Conservation (phyloP, 1,140 invertebrate genomes). For the Aphis gossypii region DNA sequence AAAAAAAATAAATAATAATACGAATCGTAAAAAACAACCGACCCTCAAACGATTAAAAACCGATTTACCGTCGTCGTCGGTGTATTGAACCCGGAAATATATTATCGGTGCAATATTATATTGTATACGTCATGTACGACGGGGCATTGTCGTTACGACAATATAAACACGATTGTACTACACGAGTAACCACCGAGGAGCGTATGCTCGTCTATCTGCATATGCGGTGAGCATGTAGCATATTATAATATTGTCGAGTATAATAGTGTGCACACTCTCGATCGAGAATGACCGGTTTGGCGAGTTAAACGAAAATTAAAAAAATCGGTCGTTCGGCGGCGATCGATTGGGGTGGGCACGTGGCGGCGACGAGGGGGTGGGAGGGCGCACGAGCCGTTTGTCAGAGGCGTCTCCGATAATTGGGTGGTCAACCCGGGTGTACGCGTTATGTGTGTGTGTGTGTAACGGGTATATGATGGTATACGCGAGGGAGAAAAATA, state of each 20-base stretch:
- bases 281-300: conserved; percentile 22
- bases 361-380: neutral
- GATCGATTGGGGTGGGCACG: neutral
- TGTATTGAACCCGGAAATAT: conserved; percentile 46
- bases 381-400: conserved; percentile 1
- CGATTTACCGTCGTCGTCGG: neutral
- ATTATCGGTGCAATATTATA: neutral
- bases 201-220: neutral
- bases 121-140: neutral
- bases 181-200: neutral
- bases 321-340: conserved; percentile 15
- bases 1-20: neutral
- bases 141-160: conserved; percentile 20
- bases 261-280: neutral
- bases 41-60: conserved; percentile 54
- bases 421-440: conserved; percentile 41
- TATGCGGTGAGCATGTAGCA: neutral
- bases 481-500: neutral
- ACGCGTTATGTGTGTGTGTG: neutral
- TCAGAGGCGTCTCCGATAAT: conserved; percentile 55
- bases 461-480: too few relatives aligned
- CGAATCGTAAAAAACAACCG: neutral
- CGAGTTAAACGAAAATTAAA: conserved; percentile 6
- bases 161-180: conserved; percentile 53
- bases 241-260: too few relatives aligned